Evolutionary conservation across 92 coral and sea anemone genomes (phyloP), one percentile per base, ranked within the genome.

Genomic region (Umimayanthus chanpuru): DNA sequence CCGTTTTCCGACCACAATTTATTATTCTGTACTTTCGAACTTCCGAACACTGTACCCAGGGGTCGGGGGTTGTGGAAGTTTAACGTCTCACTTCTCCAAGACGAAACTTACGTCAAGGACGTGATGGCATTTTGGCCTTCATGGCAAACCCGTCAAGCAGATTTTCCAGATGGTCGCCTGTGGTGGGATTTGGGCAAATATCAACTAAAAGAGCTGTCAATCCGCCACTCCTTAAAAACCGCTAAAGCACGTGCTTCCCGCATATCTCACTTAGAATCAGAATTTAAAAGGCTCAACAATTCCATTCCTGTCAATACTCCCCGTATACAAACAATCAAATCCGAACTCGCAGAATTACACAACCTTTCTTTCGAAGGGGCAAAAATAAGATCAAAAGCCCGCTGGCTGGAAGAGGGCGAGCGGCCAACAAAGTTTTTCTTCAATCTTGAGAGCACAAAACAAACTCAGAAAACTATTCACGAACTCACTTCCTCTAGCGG

Each of bases 121-220:
- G n/a, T n/a, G n/a, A n/a, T n/a, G n/a, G n/a, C n/a, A n/a, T n/a
- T n/a, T n/a, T n/a, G n/a, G n/a, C n/a, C n/a, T n/a, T n/a, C n/a
- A n/a, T n/a, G n/a, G n/a, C n/a, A n/a, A n/a, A n/a, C n/a, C n/a
- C n/a, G n/a, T n/a, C n/a, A n/a, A n/a, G n/a, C 43, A 40, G 53
- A 79, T 10, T 79, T 79, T n/a, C 38, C 82, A 2, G 82, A 79
- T 79, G 20, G 41, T 0, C 68, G 82, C 82, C 82, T 79, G 11
- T 79, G 82, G 82, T 80, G 84, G 84, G 84, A 80, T 80, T 26
- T 80, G 72, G 84, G 71, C 3, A 53, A 80, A 30, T 29, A 25
- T 30, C 40, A 80, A 2, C 14, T 80, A 1, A 80, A 80, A 29
- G 47, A 56, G 26, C 1, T 80, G 2, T 18, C 47, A 21, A 79